Evolutionary conservation across 2,888 invertebrate species (phyloP), one percentile per base, ranked within the genome.

Genomic region (Eumacrocentrus americanus): DNA sequence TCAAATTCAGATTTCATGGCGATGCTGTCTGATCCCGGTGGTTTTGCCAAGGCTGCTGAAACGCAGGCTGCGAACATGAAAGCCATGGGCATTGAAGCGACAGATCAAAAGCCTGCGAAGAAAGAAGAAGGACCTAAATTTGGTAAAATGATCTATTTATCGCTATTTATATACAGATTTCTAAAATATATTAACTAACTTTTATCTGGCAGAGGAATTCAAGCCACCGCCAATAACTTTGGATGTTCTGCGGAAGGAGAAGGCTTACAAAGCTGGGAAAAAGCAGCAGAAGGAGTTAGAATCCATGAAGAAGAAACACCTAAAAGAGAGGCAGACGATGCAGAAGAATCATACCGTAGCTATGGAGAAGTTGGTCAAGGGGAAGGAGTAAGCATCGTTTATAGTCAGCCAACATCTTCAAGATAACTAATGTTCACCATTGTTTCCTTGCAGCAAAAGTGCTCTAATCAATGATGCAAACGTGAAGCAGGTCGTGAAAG

Each of bases 1-100:
- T 40, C 44, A 5, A 18, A 11, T 50, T 40, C 80, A 92, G 97
- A 97, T 80, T 94, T 99, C 82, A 99, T 99, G 92, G 96, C 96
- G 58, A 95, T 96, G 34, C 83, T 99, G 67, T 96, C 96, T 12
- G 98, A 98, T 83, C 98, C 98, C 0, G 86, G 94, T 57, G 95
- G 91, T 42, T 89, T 88, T 73, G 78, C 86, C 63, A 86, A 87
- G 46, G 85, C 86, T 44, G 85, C 86, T 65, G 87, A 88, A 70
- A 87, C 87, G 66, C 82, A 87, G 59, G 84, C 84, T 16, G 85
- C 86, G 67, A 86, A 88, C 70, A 86, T 89, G 86, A 86, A 88
- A 69, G 86, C 86, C 16, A 86, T 89, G 83, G 89, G 89, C 38
- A 88, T 89, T 67, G 87, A 87, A 72, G 84, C 85, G 69, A 79